These are phyloP conservation scores for Chrysomela aeneicollis DNA, from an alignment of 2,888 invertebrate genomes.

Conservation along the genomic window DNA sequence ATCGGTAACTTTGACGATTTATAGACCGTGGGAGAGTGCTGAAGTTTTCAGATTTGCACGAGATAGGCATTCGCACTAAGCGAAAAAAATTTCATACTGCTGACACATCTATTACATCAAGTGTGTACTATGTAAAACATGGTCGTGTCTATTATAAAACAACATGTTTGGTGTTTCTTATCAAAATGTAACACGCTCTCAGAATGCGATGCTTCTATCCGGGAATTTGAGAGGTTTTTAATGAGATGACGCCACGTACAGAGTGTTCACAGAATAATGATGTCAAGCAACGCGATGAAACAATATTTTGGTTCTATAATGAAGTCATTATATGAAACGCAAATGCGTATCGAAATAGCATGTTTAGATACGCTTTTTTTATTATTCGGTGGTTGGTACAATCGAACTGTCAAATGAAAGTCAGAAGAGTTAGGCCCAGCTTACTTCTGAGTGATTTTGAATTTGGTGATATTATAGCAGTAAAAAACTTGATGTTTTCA, in stretches of 20 bases:
- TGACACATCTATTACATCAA: constrained; percentile 30
- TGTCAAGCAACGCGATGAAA: too few relatives aligned
- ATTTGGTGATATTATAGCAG: too few relatives aligned
- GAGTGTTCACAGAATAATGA: not conserved
- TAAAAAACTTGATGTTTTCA: too few relatives aligned
- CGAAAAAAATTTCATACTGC: constrained; percentile 37
- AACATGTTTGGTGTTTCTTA: constrained; percentile 32
- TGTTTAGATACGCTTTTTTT: too few relatives aligned
- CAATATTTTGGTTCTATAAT: too few relatives aligned
- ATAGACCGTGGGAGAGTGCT: constrained; percentile 48
- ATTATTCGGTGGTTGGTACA: too few relatives aligned
- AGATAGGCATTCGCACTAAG: constrained; percentile 32
- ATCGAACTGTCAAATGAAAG: too few relatives aligned
- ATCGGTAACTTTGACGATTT: constrained; percentile 39
- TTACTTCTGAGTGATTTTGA: too few relatives aligned
- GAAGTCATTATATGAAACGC: too few relatives aligned
- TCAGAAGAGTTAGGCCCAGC: too few relatives aligned
- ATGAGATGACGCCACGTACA: constrained; percentile 11
- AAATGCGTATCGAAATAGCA: too few relatives aligned
- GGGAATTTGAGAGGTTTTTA: constrained; percentile 33
- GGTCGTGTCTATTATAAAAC: constrained; percentile 30
- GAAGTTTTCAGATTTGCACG: constrained; percentile 40
- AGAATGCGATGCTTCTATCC: constrained; percentile 33
- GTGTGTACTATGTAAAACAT: constrained; percentile 35
- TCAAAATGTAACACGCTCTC: constrained; percentile 31